These are phyloP conservation scores for Heteropelma amictum DNA, from an alignment of 2,888 invertebrate genomes.

Conservation along the genomic window DNA sequence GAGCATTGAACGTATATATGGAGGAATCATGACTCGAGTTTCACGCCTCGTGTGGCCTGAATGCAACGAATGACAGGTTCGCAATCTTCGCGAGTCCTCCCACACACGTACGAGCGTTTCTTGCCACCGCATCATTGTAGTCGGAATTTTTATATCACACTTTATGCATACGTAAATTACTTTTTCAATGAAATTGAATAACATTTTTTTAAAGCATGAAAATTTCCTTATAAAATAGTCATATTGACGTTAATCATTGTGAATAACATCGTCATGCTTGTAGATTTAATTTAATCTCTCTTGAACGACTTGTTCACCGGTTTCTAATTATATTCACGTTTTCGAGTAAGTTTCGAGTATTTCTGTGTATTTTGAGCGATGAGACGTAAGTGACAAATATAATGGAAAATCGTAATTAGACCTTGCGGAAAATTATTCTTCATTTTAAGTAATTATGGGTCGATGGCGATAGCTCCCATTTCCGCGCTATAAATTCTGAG, in stretches of 20 bases:
- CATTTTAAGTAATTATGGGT: neutral
- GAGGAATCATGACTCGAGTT: constrained; percentile 34
- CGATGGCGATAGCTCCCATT: neutral
- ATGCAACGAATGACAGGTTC: constrained; percentile 66
- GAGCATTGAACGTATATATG: constrained; percentile 22
- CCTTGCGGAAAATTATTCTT: neutral
- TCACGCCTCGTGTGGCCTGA: constrained; percentile 28
- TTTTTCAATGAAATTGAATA: neutral
- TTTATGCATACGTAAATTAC: neutral
- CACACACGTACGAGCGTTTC: constrained; percentile 62
- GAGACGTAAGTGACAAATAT: neutral
- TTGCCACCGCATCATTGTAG: constrained; percentile 34
- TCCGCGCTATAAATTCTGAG: neutral
- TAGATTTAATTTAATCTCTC: too few species aligned
- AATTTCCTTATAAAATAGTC: neutral
- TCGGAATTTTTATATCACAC: constrained; percentile 6
- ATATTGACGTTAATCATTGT: neutral
- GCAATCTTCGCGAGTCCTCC: constrained; percentile 69
- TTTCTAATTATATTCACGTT: too few species aligned
- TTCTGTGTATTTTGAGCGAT: too few species aligned
- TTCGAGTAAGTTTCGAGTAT: too few species aligned
- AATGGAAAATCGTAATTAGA: neutral
- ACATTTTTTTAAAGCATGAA: neutral
- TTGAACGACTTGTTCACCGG: too few species aligned
- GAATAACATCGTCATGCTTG: too few species aligned